phyloP scores from a whole-genome alignment of 2,113 vertebrate species.

The Chrysemys picta region DNA sequence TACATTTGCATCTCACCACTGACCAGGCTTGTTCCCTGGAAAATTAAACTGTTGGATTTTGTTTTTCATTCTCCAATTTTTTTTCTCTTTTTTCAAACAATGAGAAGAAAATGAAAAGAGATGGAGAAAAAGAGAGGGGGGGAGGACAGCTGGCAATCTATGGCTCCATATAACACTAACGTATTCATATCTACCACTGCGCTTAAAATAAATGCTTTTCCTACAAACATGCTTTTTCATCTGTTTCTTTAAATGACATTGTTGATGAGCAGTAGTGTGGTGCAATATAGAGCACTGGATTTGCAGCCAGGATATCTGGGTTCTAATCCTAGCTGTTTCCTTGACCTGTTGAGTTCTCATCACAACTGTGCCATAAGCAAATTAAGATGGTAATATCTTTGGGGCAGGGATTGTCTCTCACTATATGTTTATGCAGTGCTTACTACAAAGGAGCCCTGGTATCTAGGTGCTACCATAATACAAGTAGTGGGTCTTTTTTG shows the following conservation, averaged over 20 bases:
- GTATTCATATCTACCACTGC: not conserved
- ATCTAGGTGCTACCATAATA: not conserved
- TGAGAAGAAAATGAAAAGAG: not conserved
- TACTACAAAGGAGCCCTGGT: not conserved
- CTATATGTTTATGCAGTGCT: not conserved
- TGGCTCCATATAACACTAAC: not conserved
- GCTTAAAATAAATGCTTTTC: not conserved
- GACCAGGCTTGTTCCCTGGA: not conserved
- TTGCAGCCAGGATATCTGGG: not conserved
- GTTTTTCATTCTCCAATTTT: not conserved
- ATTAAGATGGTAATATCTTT: not conserved
- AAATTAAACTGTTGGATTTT: not conserved
- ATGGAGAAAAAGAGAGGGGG: not conserved
- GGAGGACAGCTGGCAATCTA: not conserved
- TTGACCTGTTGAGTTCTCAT: slow-evolving; percentile 1
- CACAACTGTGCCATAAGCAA: not conserved
- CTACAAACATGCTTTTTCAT: not conserved
- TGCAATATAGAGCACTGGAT: not conserved
- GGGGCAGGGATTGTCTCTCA: not conserved
- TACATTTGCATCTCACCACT: slow-evolving; percentile 17
- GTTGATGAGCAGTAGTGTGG: not conserved
- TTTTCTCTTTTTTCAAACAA: not conserved
- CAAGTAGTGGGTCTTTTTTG: not conserved
- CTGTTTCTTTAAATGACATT: slow-evolving; percentile 1
- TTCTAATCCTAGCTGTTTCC: slow-evolving; percentile 14